Conservation (phyloP, 2,888 invertebrate species). For the Uropetala carovei region DNA sequence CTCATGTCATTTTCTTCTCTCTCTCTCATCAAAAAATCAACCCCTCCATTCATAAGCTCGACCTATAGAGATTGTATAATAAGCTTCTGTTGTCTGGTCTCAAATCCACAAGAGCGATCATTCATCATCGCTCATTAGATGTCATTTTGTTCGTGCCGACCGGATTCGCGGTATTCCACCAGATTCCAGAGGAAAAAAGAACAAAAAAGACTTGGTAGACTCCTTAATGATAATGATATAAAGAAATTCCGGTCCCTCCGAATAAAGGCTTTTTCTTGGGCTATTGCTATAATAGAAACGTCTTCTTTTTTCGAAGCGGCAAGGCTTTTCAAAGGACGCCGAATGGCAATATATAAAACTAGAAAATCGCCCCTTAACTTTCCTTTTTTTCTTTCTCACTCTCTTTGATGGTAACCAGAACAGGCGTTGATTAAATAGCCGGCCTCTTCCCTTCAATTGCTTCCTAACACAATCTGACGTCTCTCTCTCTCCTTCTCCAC, state of each 20-base stretch:
- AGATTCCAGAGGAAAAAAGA: neutral
- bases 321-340: neutral
- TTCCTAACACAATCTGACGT: constrained; percentile 11
- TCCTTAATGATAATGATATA: neutral
- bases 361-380: neutral
- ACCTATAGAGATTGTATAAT: neutral
- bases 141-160: neutral
- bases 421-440: constrained; percentile 17
- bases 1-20: neutral
- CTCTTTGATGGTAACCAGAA: neutral
- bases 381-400: neutral
- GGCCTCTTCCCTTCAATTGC: neutral
- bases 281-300: neutral
- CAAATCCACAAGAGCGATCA: neutral
- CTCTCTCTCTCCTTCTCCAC: neutral
- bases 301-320: neutral
- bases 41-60: neutral
- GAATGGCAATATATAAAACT: neutral
- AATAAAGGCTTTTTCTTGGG: neutral
- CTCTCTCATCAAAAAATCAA: neutral
- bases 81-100: neutral
- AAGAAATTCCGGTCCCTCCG: neutral
- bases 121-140: constrained; percentile 28
- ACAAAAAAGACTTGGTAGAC: neutral
- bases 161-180: neutral